Conservation (phyloP, 2,888 invertebrate species). For the Cheilosia vernalis region DNA sequence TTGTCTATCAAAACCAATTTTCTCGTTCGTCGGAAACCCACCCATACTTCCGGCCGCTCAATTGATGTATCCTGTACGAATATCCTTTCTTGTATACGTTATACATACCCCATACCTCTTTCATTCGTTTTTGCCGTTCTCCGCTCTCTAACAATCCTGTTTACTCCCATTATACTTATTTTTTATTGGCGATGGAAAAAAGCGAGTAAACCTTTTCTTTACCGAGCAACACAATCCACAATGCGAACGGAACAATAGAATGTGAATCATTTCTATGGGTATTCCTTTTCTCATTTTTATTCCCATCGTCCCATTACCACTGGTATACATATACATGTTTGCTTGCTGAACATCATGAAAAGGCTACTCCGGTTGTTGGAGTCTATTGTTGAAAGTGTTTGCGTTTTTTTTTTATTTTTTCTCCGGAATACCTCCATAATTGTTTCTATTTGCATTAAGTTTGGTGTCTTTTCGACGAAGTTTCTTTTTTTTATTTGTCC, state of each 20-base stretch:
- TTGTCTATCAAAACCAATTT: slow-evolving; percentile 29
- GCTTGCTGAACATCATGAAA: slow-evolving; percentile 52
- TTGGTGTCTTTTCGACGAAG: slow-evolving; percentile 20
- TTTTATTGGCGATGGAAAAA: slow-evolving; percentile 48
- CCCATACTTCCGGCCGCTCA: slow-evolving; percentile 44
- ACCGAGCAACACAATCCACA: slow-evolving; percentile 24
- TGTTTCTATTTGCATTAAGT: slow-evolving; percentile 54
- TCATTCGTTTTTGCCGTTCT: background rate
- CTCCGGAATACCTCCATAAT: slow-evolving; percentile 25
- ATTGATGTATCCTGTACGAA: slow-evolving; percentile 42
- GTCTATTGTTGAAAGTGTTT: slow-evolving; percentile 32
- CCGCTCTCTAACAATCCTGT: slow-evolving; percentile 29
- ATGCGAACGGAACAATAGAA: slow-evolving; percentile 52
- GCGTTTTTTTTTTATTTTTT: slow-evolving; percentile 2
- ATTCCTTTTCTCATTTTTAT: slow-evolving; percentile 26
- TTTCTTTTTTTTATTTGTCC: background rate
- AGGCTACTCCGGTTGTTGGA: slow-evolving; percentile 34
- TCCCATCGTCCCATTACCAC: slow-evolving; percentile 24
- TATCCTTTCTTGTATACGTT: slow-evolving; percentile 18
- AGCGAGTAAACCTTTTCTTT: slow-evolving; percentile 52
- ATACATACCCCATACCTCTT: background rate
- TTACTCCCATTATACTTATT: slow-evolving; percentile 45
- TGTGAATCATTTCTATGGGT: slow-evolving; percentile 53
- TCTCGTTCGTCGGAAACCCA: slow-evolving; percentile 13
- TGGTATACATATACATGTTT: slow-evolving; percentile 11